Conservation (phyloP, 2,113 vertebrate species). For the Nerophis lumbriciformis region DNA sequence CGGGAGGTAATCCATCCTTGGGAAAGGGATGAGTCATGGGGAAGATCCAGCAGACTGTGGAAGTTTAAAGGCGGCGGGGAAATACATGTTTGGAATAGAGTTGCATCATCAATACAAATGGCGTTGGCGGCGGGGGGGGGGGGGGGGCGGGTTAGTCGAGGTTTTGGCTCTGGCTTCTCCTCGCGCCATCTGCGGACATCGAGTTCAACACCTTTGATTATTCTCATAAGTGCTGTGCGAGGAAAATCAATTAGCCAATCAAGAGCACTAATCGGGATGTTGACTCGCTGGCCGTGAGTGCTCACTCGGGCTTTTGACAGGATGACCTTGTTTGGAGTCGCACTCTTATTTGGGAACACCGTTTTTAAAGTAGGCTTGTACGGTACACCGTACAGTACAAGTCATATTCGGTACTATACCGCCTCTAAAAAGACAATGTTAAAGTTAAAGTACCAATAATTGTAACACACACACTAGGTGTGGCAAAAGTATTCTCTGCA, state of each 20-base stretch:
- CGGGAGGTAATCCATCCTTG: conserved; percentile 5
- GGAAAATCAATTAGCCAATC: conserved; percentile 37
- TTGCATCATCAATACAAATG: conserved; percentile 19
- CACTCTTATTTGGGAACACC: too few relatives aligned
- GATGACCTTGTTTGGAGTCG: too few relatives aligned
- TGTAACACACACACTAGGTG: too few relatives aligned
- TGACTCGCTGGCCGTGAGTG: conserved; percentile 8
- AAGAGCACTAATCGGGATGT: conserved; percentile 14
- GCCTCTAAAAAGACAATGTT: too few relatives aligned
- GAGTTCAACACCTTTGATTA: conserved; percentile 15
- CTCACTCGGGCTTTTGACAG: neutral
- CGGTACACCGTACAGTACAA: too few relatives aligned
- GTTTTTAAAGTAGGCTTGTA: too few relatives aligned
- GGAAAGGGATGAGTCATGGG: conserved; percentile 16
- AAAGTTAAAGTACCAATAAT: too few relatives aligned
- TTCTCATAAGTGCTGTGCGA: conserved; percentile 25
- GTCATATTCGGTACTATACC: too few relatives aligned
- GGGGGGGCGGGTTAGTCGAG: conserved; percentile 21
- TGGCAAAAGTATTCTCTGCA: too few relatives aligned
- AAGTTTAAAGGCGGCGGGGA: conserved; percentile 9
- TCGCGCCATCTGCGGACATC: conserved; percentile 15
- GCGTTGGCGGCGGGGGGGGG: conserved; percentile 17
- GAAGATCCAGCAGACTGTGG: conserved; percentile 11
- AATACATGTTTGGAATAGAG: neutral
- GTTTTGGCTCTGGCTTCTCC: conserved; percentile 8